phyloP scores from a whole-genome alignment of 2,888 invertebrate genomes.

The Patella ulyssiponensis region DNA sequence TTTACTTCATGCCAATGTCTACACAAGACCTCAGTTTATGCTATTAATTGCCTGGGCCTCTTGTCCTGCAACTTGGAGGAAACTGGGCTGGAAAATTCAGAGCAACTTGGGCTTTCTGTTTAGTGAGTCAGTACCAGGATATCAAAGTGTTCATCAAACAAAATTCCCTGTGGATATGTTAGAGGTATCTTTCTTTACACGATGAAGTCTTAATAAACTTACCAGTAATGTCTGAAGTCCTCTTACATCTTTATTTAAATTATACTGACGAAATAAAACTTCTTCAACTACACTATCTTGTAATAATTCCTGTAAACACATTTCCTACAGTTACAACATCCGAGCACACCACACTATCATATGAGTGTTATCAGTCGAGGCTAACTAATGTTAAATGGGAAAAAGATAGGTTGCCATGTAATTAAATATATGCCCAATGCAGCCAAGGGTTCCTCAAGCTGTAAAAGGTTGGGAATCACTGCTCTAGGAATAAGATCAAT shows the following conservation, averaged over 20 bases:
- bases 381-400: background rate
- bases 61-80: too few relatives aligned
- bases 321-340: too few relatives aligned
- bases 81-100: too few relatives aligned
- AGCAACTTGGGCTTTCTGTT: too few relatives aligned
- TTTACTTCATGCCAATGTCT: too few relatives aligned
- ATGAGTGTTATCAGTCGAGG: too few relatives aligned
- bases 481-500: too few relatives aligned
- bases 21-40: too few relatives aligned
- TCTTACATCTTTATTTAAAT: conserved; percentile 79
- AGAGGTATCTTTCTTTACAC: background rate
- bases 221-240: conserved; percentile 81
- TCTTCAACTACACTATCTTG: conserved; percentile 76
- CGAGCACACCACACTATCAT: too few relatives aligned
- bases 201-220: conserved; percentile 52
- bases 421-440: background rate
- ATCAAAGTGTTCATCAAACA: background rate
- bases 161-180: background rate
- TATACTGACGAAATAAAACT: conserved; percentile 78
- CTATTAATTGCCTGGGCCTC: too few relatives aligned
- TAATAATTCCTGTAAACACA: conserved; percentile 68
- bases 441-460: background rate
- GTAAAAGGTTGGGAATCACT: background rate
- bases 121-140: too few relatives aligned
- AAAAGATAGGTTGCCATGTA: background rate